phyloP scores from a whole-genome alignment of 2,888 invertebrate species.

The Epsilonema sp. region DNA sequence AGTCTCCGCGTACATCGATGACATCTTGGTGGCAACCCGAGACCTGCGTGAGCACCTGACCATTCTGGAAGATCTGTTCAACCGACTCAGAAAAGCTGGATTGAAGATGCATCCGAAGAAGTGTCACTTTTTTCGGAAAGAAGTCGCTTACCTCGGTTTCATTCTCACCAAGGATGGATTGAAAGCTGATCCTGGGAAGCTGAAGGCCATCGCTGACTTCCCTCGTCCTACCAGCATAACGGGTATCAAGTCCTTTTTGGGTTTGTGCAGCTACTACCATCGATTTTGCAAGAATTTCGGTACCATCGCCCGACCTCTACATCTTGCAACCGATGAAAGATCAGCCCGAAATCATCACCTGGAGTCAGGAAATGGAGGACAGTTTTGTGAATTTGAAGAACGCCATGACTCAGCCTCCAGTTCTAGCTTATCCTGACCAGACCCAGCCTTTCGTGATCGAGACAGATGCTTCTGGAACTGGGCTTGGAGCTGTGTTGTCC shows the following conservation, averaged over 20 bases:
- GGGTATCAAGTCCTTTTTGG: neutral
- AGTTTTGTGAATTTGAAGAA: too few species aligned
- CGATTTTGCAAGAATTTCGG: neutral
- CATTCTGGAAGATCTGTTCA: neutral
- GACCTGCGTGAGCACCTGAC: neutral
- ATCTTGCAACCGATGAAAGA: too few species aligned
- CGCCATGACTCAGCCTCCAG: too few species aligned
- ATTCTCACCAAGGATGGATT: neutral
- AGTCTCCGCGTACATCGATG: neutral
- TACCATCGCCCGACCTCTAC: neutral
- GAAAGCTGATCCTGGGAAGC: neutral
- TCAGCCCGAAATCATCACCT: too few species aligned
- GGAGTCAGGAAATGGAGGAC: too few species aligned
- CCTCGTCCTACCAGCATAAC: neutral
- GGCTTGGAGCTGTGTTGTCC: neutral
- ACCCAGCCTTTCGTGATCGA: neutral
- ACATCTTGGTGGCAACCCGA: neutral
- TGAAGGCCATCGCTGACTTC: neutral
- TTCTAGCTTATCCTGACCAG: neutral
- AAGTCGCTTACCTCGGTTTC: neutral
- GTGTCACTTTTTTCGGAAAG: neutral
- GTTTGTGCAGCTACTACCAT: neutral
- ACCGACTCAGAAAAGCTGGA: neutral
- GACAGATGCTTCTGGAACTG: neutral
- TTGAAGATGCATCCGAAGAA: neutral